Percentiles rank a stretch among this genome's conserved stretches.
These are phyloP conservation scores for Anseranas semipalmata DNA, from an alignment of 2,113 vertebrate genomes.

Conservation along the genomic window DNA sequence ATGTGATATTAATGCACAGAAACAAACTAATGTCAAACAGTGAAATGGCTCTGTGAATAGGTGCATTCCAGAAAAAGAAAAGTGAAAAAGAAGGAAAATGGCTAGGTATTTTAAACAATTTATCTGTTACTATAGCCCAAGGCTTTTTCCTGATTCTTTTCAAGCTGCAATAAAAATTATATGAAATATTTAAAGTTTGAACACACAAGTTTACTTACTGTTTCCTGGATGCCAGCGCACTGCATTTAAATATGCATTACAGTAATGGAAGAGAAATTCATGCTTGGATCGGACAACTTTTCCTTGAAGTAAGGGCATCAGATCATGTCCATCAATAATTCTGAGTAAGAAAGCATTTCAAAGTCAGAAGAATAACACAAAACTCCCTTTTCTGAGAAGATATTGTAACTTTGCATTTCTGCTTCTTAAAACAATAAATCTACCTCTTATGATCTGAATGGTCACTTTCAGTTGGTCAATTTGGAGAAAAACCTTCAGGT, in stretches of 20 bases:
- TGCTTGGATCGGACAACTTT: constrained; percentile 73
- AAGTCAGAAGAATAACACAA: not conserved
- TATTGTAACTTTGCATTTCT: not conserved
- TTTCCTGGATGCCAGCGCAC: constrained; percentile 85
- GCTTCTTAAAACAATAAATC: not conserved
- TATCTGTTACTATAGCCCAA: not conserved
- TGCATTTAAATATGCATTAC: constrained; percentile 85
- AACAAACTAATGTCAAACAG: not conserved
- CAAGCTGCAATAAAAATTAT: not conserved
- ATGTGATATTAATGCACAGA: too few species aligned
- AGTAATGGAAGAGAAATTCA: constrained; percentile 93
- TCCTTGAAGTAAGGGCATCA: constrained; percentile 85
- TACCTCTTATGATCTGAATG: not conserved
- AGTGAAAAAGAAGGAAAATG: not conserved
- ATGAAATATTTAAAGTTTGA: not conserved
- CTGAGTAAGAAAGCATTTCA: constrained; percentile 27
- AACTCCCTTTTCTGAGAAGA: not conserved
- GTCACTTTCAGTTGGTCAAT: not conserved
- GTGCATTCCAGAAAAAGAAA: not conserved
- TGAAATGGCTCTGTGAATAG: not conserved
- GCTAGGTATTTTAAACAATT: not conserved
- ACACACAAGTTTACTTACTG: constrained; percentile 77
- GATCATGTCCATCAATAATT: constrained; percentile 85
- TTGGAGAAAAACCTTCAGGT: not conserved
- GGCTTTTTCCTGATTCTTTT: not conserved